Evolutionary conservation across 2,113 vertebrate species (phyloP), one percentile per base, ranked within the genome.

Genomic region (Cervus canadensis): DNA sequence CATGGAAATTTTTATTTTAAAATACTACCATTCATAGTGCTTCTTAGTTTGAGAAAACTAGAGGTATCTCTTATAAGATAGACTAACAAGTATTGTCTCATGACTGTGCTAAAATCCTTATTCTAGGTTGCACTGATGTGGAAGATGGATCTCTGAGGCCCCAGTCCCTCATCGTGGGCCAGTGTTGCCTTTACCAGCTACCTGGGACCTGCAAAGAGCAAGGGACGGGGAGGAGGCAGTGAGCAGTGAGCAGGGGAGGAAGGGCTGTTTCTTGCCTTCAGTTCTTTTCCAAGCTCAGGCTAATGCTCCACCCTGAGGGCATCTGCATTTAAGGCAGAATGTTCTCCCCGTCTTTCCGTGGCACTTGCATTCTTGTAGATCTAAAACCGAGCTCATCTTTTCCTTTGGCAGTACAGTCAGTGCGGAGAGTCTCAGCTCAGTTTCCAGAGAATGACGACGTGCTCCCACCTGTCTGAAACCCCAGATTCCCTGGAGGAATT

Each of bases 41-140:
- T 95, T 95, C n/a, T 36, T 50, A 57, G 74, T 84, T 94, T 90
- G 89, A 59, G 56, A 84, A 82, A 95, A 91, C 33, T 84, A 50
- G 60, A 74, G 25, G 19, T 67, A 12, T 76, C 60, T 96, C 36
- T 76, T 28, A 40, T 25, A 89, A 45, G 59, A 84, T 1, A 19
- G n/a, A 28, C 17, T 45, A 81, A 87, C 17, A 87, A 16, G 43
- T 26, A 40, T 59, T 30, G 48, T 50, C 40, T 83, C 40, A 19
- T 56, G 33, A 33, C 4, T 64, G n/a, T 86, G 60, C 60, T n/a
- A 17, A 87, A 87, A 91, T 28, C 28, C 88, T 90, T 82, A 62
- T 16, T 78, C 33, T 36, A 23, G 30, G 14, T 8, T 48, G 57
- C n/a, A 52, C 8, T 71, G 5, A 71, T 2, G 25, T 45, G 81